A percentile compares a stretch with the other conserved stretches of the same genome.
Evolutionary conservation across 2,888 invertebrate genomes (phyloP).

Genomic region (Drosophila niveifrons): DNA sequence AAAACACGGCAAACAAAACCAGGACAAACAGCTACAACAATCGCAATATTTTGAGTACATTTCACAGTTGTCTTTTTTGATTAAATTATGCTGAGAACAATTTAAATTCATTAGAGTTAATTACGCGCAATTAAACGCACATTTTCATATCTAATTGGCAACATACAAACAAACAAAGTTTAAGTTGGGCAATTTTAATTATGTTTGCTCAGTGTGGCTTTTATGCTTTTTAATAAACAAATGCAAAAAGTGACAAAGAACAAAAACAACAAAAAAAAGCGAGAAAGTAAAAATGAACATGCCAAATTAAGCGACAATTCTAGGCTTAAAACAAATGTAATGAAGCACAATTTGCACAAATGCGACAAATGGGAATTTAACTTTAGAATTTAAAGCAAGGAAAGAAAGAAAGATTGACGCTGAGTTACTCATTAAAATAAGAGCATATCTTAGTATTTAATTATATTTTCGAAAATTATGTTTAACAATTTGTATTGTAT

Average conservation of each 20-base stretch:
- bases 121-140: constrained; percentile 72
- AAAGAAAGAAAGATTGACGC: too few relatives aligned
- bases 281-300: not conserved
- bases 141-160: constrained; percentile 75
- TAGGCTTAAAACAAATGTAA: constrained; percentile 30
- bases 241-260: constrained; percentile 1
- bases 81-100: constrained; percentile 66
- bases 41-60: constrained; percentile 31
- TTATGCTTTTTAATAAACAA: constrained; percentile 44
- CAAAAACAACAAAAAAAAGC: not conserved
- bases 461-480: too few relatives aligned
- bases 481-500: too few relatives aligned
- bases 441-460: too few relatives aligned
- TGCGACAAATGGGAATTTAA: constrained; percentile 53
- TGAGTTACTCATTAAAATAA: too few relatives aligned
- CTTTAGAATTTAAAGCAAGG: not conserved
- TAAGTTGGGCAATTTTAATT: constrained; percentile 42
- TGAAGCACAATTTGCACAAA: constrained; percentile 36
- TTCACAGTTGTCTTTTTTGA: constrained; percentile 55
- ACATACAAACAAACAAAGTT: constrained; percentile 22
- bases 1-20: constrained; percentile 22
- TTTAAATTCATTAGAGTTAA: constrained; percentile 74
- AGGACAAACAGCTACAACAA: constrained; percentile 19
- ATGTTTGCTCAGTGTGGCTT: constrained; percentile 52
- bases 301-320: not conserved